These are phyloP conservation scores for Poecilia wingei DNA, from an alignment of 2,797 vertebrate genomes.

Conservation along the genomic window DNA sequence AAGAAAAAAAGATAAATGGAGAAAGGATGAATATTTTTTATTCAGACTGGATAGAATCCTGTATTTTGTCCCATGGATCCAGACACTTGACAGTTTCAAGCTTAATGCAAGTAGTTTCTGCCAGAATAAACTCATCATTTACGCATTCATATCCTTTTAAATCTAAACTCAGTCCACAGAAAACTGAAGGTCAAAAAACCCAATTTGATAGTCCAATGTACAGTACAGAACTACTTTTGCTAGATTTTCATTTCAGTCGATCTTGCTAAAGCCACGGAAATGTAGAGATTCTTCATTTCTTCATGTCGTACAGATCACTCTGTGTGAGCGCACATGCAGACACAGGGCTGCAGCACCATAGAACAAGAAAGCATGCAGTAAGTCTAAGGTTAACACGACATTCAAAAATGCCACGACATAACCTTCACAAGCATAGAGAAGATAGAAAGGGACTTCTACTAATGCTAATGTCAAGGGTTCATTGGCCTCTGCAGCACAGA, in stretches of 20 bases:
- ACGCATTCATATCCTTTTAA: neutral
- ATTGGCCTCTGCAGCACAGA: conserved; percentile 61
- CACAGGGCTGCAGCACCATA: neutral
- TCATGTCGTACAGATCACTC: neutral
- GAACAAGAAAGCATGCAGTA: neutral
- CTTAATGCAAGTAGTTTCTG: neutral
- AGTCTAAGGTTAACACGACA: conserved; percentile 45
- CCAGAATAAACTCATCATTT: neutral
- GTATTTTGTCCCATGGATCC: neutral
- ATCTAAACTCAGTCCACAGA: no score
- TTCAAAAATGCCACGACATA: conserved; percentile 59
- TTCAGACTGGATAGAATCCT: neutral
- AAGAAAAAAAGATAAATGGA: no score
- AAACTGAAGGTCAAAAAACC: neutral
- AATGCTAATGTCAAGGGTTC: conserved; percentile 69
- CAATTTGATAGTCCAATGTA: no score
- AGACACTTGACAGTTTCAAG: neutral
- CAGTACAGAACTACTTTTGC: neutral
- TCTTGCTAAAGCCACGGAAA: neutral
- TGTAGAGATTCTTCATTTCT: neutral
- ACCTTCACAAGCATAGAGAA: conserved; percentile 61
- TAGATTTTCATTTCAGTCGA: neutral
- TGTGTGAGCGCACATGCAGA: neutral
- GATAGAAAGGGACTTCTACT: conserved; percentile 67
- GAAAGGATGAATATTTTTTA: no score